Evolutionary conservation across 2,888 invertebrate species (phyloP), one percentile per base, ranked within the genome.

Genomic region (Tribolium freemani): DNA sequence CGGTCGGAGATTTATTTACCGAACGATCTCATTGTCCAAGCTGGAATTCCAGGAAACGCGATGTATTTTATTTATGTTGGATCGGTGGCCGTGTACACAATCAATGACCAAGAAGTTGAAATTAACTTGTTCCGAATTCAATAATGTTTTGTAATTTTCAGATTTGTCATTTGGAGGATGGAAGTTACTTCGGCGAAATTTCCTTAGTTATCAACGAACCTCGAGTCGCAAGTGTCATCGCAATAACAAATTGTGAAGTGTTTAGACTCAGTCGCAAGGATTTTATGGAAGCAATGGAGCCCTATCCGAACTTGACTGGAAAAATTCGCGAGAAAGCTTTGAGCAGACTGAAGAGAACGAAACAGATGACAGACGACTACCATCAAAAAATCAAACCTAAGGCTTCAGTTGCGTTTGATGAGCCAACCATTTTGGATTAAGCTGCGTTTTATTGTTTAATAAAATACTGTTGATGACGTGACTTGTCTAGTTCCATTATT

Each of bases 81-180:
- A 5, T 87, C 87, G 0, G 87, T 87, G n/a, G 87, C 87, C 1
- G 83, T 88, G 20, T 87, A 86, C 64, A 86, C 86, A 3, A 77
- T 77, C 6, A 73, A 73, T 1, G 87, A 86, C 46, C 86, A 83
- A 81, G 88, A 88, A 79, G 87, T 86, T 76, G 44, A 67, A 31
- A 57, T 26, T 58, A 1, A 2, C 16, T 16, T 1, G 16, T 16
- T 16, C 2, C 16, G 2, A 16, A 16, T 16, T 16, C 16, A 16
- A 16, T 16, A 26, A 13, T 31, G n/a, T 21, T 69, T 30, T 38
- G 5, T 56, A 11, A 56, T 58, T 74, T 79, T 71, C 61, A 88
- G 87, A 79, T 88, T 2, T 87, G 87, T 68, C 88, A 88, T 77
- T 81, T 88, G 72, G 84, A 87, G 50, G 87, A 88, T 73, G 88